Evolutionary conservation across 1,140 invertebrate species (phyloP).

Genomic region (Brachionus sp.): DNA sequence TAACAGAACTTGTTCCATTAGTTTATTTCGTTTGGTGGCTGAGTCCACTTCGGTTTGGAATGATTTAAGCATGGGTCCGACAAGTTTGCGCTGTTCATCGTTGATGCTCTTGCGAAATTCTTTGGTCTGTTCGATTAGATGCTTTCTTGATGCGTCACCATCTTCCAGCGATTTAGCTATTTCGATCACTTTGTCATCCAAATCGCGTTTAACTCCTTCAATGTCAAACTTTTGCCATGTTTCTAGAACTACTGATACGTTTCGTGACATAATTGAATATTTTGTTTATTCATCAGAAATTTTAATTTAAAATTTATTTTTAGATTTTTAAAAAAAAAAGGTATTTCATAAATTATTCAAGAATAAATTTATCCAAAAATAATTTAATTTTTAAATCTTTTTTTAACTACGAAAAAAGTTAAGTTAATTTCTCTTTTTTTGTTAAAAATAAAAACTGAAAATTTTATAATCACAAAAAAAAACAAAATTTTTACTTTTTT

Average conservation of each 20-base stretch:
- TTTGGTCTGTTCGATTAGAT: constrained; percentile 62
- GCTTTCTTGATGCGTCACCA: constrained; percentile 62
- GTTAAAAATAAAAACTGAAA: no score
- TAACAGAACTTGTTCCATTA: constrained; percentile 63
- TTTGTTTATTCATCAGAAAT: background rate
- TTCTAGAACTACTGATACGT: background rate
- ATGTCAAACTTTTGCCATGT: constrained; percentile 34
- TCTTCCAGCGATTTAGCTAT: constrained; percentile 63
- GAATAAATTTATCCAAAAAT: background rate
- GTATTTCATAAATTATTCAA: constrained; percentile 1
- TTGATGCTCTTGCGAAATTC: constrained; percentile 62
- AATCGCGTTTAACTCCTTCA: constrained; percentile 39
- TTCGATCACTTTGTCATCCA: constrained; percentile 63
- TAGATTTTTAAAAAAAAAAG: background rate
- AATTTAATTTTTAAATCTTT: background rate
- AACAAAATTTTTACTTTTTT: no score
- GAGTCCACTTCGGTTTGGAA: constrained; percentile 64
- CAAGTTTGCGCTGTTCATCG: constrained; percentile 60
- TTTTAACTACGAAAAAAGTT: background rate
- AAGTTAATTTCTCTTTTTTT: background rate
- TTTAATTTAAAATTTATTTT: background rate
- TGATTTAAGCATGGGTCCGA: constrained; percentile 63
- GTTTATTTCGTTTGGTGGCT: constrained; percentile 63
- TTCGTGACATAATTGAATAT: background rate
- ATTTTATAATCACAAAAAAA: no score